Conservation (phyloP, 2,797 vertebrate genomes). For the Ibycter americanus region DNA sequence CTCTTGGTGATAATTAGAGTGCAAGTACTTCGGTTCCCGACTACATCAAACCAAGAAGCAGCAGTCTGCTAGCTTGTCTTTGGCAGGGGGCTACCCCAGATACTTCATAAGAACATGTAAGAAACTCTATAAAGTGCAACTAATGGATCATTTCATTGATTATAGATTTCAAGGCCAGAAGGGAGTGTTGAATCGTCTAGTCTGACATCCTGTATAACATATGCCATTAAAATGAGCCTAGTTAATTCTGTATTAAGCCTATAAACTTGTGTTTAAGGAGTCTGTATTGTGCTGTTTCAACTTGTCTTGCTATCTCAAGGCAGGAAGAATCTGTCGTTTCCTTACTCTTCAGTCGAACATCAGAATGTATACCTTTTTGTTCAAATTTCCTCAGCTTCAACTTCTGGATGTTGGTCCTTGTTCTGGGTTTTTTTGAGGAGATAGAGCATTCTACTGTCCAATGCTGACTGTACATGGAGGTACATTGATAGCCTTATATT, state of each 20-base stretch:
- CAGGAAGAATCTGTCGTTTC: neutral
- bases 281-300: neutral
- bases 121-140: neutral
- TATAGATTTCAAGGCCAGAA: neutral
- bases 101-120: fast-evolving
- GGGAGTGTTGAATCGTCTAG: neutral
- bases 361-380: too few relatives aligned
- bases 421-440: neutral
- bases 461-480: neutral
- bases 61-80: neutral
- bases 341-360: neutral
- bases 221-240: neutral
- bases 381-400: neutral
- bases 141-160: neutral
- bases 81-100: neutral
- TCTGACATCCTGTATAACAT: neutral
- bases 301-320: neutral
- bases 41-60: neutral
- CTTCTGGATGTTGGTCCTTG: neutral
- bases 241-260: neutral
- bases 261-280: neutral
- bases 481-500: neutral
- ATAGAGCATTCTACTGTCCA: neutral
- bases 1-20: neutral
- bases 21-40: fast-evolving